A percentile compares a stretch with the other conserved stretches of the same genome.
Evolutionary conservation across 2,888 invertebrate species (phyloP).

Genomic region (Rhamphomyia laevipes): DNA sequence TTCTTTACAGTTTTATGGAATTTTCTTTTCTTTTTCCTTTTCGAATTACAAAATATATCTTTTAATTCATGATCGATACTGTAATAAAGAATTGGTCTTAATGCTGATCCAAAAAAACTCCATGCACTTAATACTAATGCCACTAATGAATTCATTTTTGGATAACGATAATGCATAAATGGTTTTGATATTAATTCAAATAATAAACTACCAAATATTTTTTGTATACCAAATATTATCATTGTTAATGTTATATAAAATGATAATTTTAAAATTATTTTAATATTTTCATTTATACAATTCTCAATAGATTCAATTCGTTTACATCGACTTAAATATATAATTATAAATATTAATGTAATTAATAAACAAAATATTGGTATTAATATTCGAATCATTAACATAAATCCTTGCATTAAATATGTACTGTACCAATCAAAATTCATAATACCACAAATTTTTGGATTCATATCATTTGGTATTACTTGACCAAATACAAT

Average conservation of each 20-base stretch:
- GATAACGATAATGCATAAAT: conserved; percentile 15
- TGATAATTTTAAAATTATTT: conserved; percentile 10
- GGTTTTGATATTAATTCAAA: conserved; percentile 15
- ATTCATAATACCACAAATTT: conserved; percentile 13
- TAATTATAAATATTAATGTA: conserved; percentile 6
- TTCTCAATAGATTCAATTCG: not conserved
- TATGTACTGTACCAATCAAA: conserved; percentile 13
- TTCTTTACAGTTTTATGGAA: no score
- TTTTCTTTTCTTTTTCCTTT: no score
- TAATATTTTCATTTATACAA: conserved; percentile 12
- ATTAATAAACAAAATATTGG: conserved; percentile 11
- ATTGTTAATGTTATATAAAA: conserved; percentile 10
- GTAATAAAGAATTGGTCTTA: conserved; percentile 13
- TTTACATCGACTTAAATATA: conserved; percentile 2
- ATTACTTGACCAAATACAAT: conserved; percentile 14
- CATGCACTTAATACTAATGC: conserved; percentile 11
- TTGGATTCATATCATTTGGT: conserved; percentile 10
- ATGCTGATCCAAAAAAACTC: conserved; percentile 9
- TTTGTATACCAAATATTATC: conserved; percentile 13
- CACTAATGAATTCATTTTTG: conserved; percentile 6
- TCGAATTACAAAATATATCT: no score
- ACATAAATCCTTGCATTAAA: conserved; percentile 13
- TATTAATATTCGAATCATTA: conserved; percentile 11
- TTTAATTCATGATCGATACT: conserved; percentile 6
- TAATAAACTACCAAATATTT: conserved; percentile 14